Conservation (phyloP, 92 coral and sea anemone genomes). For the Porites lobata region DNA sequence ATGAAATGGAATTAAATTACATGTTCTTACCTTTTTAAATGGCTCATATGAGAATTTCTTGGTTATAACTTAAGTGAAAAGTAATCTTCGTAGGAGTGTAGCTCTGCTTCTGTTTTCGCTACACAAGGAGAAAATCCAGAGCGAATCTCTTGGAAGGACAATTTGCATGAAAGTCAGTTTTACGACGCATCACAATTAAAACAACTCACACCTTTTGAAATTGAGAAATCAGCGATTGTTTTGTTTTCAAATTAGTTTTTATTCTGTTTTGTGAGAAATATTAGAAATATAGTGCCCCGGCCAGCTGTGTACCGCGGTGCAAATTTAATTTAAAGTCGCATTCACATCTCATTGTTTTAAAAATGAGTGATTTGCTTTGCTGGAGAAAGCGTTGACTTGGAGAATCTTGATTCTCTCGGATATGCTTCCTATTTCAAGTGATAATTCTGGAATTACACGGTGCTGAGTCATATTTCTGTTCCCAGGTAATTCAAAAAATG, state of each 20-base stretch:
- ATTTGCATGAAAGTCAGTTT: background rate
- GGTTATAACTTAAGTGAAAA: no score
- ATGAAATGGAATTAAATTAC: background rate
- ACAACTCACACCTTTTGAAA: background rate
- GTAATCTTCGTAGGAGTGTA: background rate
- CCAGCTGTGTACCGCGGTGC: background rate
- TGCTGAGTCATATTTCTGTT: no score
- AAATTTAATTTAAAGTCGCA: background rate
- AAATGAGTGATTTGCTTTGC: background rate
- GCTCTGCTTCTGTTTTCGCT: background rate
- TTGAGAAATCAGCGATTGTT: background rate
- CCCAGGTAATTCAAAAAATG: background rate
- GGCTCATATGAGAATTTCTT: no score
- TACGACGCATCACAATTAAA: background rate
- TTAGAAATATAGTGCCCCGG: background rate
- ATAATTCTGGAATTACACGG: background rate
- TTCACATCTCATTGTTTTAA: background rate
- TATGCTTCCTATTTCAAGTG: background rate
- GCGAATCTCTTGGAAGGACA: background rate
- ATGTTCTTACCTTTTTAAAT: background rate
- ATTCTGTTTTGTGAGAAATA: background rate
- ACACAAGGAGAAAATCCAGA: background rate
- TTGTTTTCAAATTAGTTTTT: background rate
- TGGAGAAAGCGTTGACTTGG: background rate
- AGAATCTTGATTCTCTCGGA: background rate